Conservation (phyloP, 2,113 vertebrate species). For the Amazona vittata region DNA sequence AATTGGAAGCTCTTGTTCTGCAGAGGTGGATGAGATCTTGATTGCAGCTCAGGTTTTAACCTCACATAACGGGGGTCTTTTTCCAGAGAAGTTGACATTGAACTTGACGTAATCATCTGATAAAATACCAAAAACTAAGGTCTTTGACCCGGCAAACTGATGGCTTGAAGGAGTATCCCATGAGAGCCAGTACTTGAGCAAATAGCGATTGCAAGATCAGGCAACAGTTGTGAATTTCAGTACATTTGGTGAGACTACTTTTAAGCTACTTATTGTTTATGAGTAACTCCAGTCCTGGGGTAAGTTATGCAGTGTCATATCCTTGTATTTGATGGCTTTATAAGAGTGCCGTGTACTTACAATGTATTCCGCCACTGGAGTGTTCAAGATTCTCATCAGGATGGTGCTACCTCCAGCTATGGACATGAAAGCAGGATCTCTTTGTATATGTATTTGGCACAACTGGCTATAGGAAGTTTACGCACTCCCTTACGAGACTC, state of each 20-base stretch:
- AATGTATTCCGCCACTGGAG: not conserved
- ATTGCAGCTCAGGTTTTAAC: not conserved
- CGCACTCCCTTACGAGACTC: not conserved
- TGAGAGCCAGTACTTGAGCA: not conserved
- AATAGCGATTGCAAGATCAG: not conserved
- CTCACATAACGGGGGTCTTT: not conserved
- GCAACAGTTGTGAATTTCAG: not conserved
- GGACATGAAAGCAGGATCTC: not conserved
- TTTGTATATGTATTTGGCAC: not conserved
- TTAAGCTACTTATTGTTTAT: not conserved
- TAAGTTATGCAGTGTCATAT: not conserved
- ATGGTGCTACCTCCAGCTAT: not conserved
- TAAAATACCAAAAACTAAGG: not conserved
- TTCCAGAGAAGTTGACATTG: not conserved
- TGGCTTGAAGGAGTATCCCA: not conserved
- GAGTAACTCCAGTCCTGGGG: not conserved
- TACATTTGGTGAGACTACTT: not conserved
- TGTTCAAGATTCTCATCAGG: not conserved
- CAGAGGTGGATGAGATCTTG: not conserved
- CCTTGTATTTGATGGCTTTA: not conserved
- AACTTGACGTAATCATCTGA: not conserved
- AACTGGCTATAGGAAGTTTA: not conserved
- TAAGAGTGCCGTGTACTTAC: not conserved
- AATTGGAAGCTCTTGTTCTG: not conserved
- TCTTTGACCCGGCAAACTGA: not conserved